Conservation (phyloP, 2,113 vertebrate species). For the Poicephalus gulielmi region DNA sequence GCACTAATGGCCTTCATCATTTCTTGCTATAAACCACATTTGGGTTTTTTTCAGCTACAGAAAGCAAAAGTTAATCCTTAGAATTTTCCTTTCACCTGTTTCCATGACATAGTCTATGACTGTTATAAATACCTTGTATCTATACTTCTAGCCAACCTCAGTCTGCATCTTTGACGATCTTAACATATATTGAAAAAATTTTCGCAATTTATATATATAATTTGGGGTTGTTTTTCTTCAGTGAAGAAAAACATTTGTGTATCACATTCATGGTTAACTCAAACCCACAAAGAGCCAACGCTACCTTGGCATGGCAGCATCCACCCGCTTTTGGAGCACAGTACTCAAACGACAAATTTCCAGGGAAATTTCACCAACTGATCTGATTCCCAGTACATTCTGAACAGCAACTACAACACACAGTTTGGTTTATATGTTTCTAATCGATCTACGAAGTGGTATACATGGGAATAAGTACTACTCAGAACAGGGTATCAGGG, state of each 20-base stretch:
- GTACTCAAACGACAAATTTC: neutral
- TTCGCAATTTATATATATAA: neutral
- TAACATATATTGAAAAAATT: constrained; percentile 31
- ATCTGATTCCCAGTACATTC: neutral
- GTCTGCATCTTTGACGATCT: constrained; percentile 40
- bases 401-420: neutral
- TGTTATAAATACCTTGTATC: neutral
- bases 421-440: neutral
- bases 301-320: neutral
- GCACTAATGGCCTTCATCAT: neutral
- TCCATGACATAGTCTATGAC: neutral
- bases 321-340: neutral
- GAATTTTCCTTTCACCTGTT: neutral
- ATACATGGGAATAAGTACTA: fast-evolving
- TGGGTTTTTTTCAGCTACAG: neutral
- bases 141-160: neutral
- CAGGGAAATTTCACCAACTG: constrained; percentile 8
- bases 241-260: neutral
- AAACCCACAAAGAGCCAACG: constrained; percentile 16
- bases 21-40: neutral
- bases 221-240: neutral
- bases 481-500: neutral
- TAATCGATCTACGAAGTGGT: neutral
- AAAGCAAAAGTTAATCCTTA: neutral
- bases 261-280: constrained; percentile 40